Base-by-base conservation (phyloP, 2,888 invertebrate genomes). In the Erebia epiphron region DNA sequence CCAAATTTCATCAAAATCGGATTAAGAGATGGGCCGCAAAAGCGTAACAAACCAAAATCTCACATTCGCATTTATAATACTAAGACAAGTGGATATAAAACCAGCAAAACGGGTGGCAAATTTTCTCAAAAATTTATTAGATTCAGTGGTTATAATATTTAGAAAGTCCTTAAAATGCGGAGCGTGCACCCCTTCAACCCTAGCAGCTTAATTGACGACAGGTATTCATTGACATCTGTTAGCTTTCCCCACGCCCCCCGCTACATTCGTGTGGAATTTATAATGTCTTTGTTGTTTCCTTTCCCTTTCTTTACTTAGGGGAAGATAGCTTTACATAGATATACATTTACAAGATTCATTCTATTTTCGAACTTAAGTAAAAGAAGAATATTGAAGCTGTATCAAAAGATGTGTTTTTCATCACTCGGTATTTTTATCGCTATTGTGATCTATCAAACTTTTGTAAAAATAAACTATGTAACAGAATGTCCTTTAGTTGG, bases 261-360 rank as follows among this genome's bases (percentile, higher is more conserved):
- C 21, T 21, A 21, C 14, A 18, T 21, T 49, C 49, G 46, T 49
- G 62, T 49, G 62, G 62, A 62, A 62, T 62, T 62, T 14, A 62
- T 62, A 62, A 62, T 62, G 13, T 62, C 46, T 46, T 18, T 49
- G 49, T 62, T 62, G 62, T 62, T 62, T 62, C 46, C 49, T 62
- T 49, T 49, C 10, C 21, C 13, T 62, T 62, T 62, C 18, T 46
- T 49, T 14, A n/a, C 9, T 10, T 41, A 60, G 16, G 41, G 60
- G 9, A 35, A 35, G 35, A 35, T 35, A 35, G 35, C 35, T 5
- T 35, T 35, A 35, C 35, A 35, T 0, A 7, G 5, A 35, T 35
- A 35, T 35, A 35, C 35, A 35, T 35, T 35, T 35, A 5, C 35
- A 35, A 35, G 35, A 35, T 7, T 35, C 5, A 35, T 35, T 35